A percentile compares a stretch with the other conserved stretches of the same genome.
Evolutionary conservation across 2,113 vertebrate genomes (phyloP).

Genomic region (Fregetta grallaria): DNA sequence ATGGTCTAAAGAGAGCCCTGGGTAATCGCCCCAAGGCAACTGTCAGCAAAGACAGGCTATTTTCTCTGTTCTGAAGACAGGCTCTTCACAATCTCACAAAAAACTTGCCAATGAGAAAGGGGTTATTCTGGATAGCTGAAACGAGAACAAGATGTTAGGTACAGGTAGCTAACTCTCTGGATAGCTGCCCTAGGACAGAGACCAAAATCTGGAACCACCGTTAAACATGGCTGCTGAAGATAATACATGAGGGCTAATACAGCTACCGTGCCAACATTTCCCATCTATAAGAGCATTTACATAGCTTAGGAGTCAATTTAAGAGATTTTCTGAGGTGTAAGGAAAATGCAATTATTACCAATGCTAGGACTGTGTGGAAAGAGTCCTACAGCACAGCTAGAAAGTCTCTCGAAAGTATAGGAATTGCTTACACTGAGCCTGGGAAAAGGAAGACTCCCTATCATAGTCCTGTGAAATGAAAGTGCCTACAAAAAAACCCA

Average conservation of each 20-base stretch:
- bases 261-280: not conserved
- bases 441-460: not conserved
- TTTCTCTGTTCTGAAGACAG: not conserved
- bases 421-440: not conserved
- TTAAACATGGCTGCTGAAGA: not conserved
- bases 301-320: not conserved
- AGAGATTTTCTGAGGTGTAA: not conserved
- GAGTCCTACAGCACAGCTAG: not conserved
- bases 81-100: not conserved
- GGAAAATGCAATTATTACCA: not conserved
- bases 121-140: not conserved
- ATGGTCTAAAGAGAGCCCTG: not conserved
- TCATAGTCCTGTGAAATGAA: not conserved
- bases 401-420: not conserved
- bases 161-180: not conserved
- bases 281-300: not conserved
- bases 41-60: not conserved
- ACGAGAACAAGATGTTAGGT: not conserved
- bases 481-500: not conserved
- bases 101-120: not conserved
- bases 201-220: not conserved
- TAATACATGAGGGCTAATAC: not conserved
- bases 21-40: not conserved
- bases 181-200: not conserved
- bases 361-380: not conserved